Conservation (phyloP, 2,888 invertebrate species). For the Megalurothrips usitatus region DNA sequence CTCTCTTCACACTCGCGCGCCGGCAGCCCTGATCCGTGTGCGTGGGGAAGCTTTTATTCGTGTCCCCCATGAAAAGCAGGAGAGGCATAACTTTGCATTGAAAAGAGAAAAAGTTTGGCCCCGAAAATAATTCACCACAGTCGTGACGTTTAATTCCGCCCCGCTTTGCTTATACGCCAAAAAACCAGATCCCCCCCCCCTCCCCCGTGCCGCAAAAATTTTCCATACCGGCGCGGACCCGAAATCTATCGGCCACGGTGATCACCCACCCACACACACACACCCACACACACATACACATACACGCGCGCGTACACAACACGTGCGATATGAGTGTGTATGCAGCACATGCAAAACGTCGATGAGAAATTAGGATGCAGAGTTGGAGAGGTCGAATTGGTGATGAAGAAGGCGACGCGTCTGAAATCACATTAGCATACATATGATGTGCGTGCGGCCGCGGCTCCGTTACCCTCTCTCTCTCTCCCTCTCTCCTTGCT, state of each 20-base stretch:
- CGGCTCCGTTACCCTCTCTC: not conserved
- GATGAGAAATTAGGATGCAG: not conserved
- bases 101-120: not conserved
- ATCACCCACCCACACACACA: too few relatives aligned
- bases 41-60: not conserved
- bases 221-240: too few relatives aligned
- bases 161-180: not conserved
- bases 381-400: constrained; percentile 19
- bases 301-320: not conserved
- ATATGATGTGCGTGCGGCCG: not conserved
- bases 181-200: not conserved
- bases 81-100: constrained; percentile 6
- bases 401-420: not conserved
- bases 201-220: not conserved
- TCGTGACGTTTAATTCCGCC: not conserved
- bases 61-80: not conserved
- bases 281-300: too few relatives aligned
- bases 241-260: too few relatives aligned
- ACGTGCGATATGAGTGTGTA: not conserved
- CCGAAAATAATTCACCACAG: not conserved
- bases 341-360: not conserved
- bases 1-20: too few relatives aligned
- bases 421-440: not conserved
- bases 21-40: too few relatives aligned
- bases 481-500: not conserved